These are phyloP conservation scores for Philhelius pedissequus DNA, from an alignment of 2,888 invertebrate genomes.

Conservation along the genomic window DNA sequence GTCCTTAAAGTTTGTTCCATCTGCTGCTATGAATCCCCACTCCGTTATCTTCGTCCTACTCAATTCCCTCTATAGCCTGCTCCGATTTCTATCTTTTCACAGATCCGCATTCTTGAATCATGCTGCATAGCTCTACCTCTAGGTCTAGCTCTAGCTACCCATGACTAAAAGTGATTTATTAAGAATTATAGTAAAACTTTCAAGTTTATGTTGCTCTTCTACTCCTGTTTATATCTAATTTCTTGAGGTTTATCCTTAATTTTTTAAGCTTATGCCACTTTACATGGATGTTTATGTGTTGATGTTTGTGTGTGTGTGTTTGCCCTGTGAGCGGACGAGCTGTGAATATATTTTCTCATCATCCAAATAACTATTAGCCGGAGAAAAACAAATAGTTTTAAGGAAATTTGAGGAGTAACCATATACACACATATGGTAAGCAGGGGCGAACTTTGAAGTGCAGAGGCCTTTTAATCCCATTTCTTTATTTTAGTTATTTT, in stretches of 20 bases:
- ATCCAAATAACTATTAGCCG: not conserved
- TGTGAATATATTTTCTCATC: constrained; percentile 33
- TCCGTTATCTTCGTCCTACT: not conserved
- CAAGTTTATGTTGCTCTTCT: constrained; percentile 51
- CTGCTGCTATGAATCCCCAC: constrained; percentile 2
- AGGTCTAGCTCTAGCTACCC: not conserved
- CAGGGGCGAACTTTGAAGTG: not conserved
- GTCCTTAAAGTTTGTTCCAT: constrained; percentile 32
- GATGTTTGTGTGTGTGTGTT: not conserved
- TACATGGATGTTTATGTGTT: not conserved
- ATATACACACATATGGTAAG: constrained; percentile 2
- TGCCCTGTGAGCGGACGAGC: not conserved
- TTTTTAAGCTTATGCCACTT: constrained; percentile 43
- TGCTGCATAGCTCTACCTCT: too few species aligned
- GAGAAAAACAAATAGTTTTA: constrained; percentile 48
- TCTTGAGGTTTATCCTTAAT: constrained; percentile 60
- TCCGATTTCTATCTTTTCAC: not conserved
- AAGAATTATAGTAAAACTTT: constrained; percentile 65
- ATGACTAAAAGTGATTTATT: constrained; percentile 63
- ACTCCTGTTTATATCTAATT: constrained; percentile 61
- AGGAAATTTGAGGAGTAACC: constrained; percentile 22
- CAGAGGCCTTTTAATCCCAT: not conserved
- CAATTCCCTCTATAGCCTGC: too few species aligned
- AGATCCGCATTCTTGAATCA: not conserved
- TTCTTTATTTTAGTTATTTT: not conserved